These are phyloP conservation scores for Ispidina picta DNA, from an alignment of 2,797 vertebrate genomes.

Conservation along the genomic window DNA sequence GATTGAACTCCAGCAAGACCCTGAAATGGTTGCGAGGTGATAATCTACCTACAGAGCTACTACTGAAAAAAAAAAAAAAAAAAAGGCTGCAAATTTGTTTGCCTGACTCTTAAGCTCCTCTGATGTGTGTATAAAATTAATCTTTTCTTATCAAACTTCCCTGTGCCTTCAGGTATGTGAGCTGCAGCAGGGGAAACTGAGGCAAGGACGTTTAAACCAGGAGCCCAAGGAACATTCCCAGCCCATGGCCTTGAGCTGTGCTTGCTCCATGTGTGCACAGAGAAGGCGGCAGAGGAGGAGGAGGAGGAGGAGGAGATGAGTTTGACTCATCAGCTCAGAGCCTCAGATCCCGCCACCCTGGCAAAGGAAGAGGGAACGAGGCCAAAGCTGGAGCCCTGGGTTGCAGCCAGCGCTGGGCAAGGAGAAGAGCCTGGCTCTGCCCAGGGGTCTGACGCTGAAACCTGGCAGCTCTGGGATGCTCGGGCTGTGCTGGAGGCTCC, in stretches of 20 bases:
- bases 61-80: neutral
- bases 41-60: neutral
- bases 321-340: neutral
- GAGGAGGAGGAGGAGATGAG: neutral
- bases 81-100: neutral
- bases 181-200: neutral
- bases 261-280: accelerated
- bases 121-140: accelerated
- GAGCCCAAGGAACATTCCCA: neutral
- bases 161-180: accelerated
- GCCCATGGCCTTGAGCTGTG: neutral
- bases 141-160: neutral
- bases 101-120: neutral
- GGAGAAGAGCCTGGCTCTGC: neutral
- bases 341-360: neutral
- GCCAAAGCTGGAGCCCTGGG: neutral
- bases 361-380: neutral
- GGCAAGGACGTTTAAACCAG: neutral
- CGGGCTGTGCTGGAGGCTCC: neutral
- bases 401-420: neutral
- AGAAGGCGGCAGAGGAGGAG: neutral
- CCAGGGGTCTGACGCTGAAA: accelerated
- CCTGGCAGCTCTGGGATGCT: neutral
- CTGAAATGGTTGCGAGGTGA: neutral
- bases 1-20: neutral